Evolutionary conservation across 1,140 invertebrate species (phyloP).

Genomic region (Drosophila auraria): DNA sequence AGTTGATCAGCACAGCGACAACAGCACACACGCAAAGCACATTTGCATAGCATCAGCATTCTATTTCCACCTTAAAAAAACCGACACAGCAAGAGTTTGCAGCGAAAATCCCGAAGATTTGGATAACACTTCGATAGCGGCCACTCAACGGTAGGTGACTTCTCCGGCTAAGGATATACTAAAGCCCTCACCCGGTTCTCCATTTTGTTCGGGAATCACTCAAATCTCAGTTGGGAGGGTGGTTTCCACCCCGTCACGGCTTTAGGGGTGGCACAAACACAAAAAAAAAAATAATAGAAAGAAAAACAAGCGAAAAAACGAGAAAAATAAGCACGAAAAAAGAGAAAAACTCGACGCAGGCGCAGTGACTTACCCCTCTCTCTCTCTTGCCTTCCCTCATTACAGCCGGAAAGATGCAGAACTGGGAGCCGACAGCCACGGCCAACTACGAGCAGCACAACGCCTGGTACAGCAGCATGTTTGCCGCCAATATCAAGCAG

Average conservation of each 20-base stretch:
- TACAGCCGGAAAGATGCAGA: slow-evolving; percentile 79
- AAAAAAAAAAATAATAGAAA: slow-evolving; percentile 44
- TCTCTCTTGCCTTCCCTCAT: slow-evolving; percentile 11
- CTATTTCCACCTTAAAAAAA: neutral
- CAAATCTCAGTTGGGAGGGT: slow-evolving; percentile 33
- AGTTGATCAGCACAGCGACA: slow-evolving; percentile 51
- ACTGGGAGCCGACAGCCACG: slow-evolving; percentile 81
- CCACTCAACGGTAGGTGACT: slow-evolving; percentile 47
- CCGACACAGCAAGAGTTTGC: neutral
- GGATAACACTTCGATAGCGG: slow-evolving; percentile 52
- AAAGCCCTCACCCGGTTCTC: slow-evolving; percentile 23
- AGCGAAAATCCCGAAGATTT: slow-evolving; percentile 35
- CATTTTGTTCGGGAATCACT: slow-evolving; percentile 70
- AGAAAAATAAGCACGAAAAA: slow-evolving; percentile 27
- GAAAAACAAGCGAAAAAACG: slow-evolving; percentile 42
- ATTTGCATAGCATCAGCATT: slow-evolving; percentile 3
- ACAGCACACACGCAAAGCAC: slow-evolving; percentile 24
- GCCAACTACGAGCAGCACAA: slow-evolving; percentile 83
- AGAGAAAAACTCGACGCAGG: slow-evolving; percentile 69
- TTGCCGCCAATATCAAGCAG: slow-evolving; percentile 75
- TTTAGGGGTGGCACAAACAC: slow-evolving; percentile 69
- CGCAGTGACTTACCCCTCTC: slow-evolving; percentile 49
- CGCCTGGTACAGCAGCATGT: slow-evolving; percentile 82
- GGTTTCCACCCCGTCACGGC: slow-evolving; percentile 39
- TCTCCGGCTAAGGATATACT: slow-evolving; percentile 16